Evolutionary conservation across 2,797 vertebrate genomes (phyloP).

Genomic region (Mormyrus proboscirostris): DNA sequence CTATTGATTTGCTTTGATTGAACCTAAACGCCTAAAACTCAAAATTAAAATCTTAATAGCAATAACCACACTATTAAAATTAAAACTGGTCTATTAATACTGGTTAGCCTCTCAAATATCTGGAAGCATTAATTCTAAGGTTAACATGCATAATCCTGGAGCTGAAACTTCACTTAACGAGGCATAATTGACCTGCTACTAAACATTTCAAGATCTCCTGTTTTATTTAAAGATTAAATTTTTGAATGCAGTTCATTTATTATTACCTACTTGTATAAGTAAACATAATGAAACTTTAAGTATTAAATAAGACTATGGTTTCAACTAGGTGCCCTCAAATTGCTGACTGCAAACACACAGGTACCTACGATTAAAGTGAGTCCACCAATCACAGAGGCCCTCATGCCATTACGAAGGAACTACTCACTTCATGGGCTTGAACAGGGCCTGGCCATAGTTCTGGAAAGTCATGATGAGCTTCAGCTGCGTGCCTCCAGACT

Average conservation of each 20-base stretch:
- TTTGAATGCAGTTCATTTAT: neutral
- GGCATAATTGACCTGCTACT: slow-evolving; percentile 38
- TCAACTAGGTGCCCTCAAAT: neutral
- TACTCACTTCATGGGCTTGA: slow-evolving; percentile 73
- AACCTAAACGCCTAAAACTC: neutral
- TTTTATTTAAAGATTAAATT: neutral
- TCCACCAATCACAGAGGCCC: neutral
- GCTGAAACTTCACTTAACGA: neutral
- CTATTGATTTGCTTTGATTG: neutral
- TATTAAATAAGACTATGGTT: neutral
- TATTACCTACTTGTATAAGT: neutral
- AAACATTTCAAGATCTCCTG: slow-evolving; percentile 15
- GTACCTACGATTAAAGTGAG: neutral
- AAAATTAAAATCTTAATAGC: neutral
- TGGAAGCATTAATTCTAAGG: neutral
- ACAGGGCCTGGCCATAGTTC: slow-evolving; percentile 73
- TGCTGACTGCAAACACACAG: neutral
- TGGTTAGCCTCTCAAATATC: neutral
- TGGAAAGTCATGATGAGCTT: slow-evolving; percentile 79
- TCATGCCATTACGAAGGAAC: neutral
- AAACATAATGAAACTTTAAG: neutral
- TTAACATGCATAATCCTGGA: neutral
- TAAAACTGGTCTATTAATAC: neutral
- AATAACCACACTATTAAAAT: neutral
- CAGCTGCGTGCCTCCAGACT: slow-evolving; percentile 73